These are phyloP conservation scores for Drosophila kikkawai DNA, from an alignment of 1,140 invertebrate genomes.

Conservation along the genomic window DNA sequence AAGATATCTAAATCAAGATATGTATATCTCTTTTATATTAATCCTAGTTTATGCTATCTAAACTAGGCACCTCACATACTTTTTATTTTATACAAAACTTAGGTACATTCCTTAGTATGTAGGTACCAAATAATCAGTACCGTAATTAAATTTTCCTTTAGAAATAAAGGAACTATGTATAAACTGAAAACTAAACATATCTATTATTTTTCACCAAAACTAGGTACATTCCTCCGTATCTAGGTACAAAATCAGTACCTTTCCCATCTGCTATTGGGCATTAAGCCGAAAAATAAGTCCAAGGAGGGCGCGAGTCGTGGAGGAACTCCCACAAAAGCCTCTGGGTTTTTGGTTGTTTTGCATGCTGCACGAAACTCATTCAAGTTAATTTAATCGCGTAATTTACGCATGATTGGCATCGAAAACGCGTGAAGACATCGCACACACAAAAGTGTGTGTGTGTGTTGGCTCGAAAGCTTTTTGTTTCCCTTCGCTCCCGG, in stretches of 20 bases:
- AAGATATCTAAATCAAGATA: too few relatives aligned
- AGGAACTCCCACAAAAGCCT: conserved; percentile 10
- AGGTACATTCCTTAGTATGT: too few relatives aligned
- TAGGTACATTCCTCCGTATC: background rate
- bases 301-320: background rate
- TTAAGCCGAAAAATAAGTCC: background rate
- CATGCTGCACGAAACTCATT: conserved; percentile 71
- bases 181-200: background rate
- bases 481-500: conserved; percentile 22
- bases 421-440: conserved; percentile 64
- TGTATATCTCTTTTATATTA: too few relatives aligned
- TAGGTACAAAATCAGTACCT: background rate
- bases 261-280: background rate
- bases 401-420: conserved; percentile 83
- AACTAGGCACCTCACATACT: background rate
- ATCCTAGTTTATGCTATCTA: background rate
- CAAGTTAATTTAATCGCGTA: conserved; percentile 82
- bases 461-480: conserved; percentile 37
- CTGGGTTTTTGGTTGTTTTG: conserved; percentile 42
- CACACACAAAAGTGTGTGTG: conserved; percentile 6
- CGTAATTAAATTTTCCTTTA: background rate
- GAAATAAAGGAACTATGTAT: background rate
- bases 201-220: too few relatives aligned
- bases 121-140: background rate
- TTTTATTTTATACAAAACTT: background rate